phyloP scores from a whole-genome alignment of 2,888 invertebrate genomes.

The Andrena hattorfiana region DNA sequence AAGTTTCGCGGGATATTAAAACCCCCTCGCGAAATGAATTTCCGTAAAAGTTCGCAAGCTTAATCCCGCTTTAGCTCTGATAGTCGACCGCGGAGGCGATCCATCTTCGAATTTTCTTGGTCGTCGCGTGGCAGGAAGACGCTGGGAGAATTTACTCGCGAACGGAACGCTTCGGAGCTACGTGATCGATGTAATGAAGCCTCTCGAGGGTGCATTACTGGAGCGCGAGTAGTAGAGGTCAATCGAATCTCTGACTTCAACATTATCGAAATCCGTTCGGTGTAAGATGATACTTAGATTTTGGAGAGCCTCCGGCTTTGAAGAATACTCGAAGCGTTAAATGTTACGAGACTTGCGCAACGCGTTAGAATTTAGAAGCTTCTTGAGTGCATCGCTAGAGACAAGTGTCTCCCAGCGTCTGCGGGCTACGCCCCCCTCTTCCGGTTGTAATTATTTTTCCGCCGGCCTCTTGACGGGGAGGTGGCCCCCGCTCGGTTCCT shows the following conservation, averaged over 20 bases:
- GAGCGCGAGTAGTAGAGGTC: no score
- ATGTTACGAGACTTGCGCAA: background rate
- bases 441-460: constrained; percentile 57
- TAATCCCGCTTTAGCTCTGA: constrained; percentile 34
- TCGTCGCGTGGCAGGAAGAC: background rate
- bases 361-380: background rate
- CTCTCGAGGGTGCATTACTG: no score
- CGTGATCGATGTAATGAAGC: no score
- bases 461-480: constrained; percentile 44
- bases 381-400: background rate
- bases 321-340: no score
- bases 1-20: constrained; percentile 51
- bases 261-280: no score
- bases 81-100: constrained; percentile 13
- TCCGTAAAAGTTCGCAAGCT: constrained; percentile 26
- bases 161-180: constrained; percentile 29
- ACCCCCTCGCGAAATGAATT: constrained; percentile 49
- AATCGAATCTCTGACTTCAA: no score
- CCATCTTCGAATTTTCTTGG: constrained; percentile 26
- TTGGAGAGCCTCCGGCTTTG: no score
- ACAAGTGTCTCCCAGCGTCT: constrained; percentile 16
- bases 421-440: constrained; percentile 48
- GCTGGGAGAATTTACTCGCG: constrained; percentile 29
- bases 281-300: no score
- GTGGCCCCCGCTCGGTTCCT: constrained; percentile 27